Evolutionary conservation across 2,113 vertebrate species (phyloP).

Genomic region (Meleagris gallopavo): DNA sequence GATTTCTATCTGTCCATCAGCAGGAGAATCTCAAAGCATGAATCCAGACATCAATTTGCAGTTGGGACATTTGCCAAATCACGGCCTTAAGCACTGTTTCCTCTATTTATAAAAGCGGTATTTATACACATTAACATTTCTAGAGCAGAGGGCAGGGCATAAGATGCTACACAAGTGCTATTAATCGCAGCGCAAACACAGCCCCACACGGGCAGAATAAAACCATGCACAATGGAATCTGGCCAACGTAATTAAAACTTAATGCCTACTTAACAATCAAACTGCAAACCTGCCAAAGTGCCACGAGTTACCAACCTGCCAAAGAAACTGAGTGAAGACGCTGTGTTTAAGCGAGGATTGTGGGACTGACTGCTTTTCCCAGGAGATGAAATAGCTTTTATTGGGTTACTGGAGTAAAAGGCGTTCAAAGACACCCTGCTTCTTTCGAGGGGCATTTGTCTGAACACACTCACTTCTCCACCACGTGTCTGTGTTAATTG

Average conservation of each 20-base stretch:
- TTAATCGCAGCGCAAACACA: background rate
- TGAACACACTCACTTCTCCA: background rate
- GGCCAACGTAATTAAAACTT: slow-evolving; percentile 50
- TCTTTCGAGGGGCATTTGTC: background rate
- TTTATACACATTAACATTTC: background rate
- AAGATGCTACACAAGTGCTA: background rate
- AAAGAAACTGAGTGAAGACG: background rate
- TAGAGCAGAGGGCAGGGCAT: background rate
- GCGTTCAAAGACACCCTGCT: background rate
- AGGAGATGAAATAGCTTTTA: background rate
- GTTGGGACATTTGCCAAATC: background rate
- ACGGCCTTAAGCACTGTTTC: background rate
- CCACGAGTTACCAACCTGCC: slow-evolving; percentile 13
- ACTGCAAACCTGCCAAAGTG: slow-evolving; percentile 37
- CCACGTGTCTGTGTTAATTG: background rate
- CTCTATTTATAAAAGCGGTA: background rate
- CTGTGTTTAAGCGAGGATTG: background rate
- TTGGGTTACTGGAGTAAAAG: slow-evolving; percentile 1
- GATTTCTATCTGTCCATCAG: background rate
- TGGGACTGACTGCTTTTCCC: background rate
- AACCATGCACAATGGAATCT: background rate
- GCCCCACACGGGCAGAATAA: background rate
- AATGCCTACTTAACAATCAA: slow-evolving; percentile 37
- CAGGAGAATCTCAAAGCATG: background rate
- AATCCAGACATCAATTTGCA: background rate